These are phyloP conservation scores for Desmodus rotundus DNA, from an alignment of 2,113 vertebrate genomes.

Conservation along the genomic window DNA sequence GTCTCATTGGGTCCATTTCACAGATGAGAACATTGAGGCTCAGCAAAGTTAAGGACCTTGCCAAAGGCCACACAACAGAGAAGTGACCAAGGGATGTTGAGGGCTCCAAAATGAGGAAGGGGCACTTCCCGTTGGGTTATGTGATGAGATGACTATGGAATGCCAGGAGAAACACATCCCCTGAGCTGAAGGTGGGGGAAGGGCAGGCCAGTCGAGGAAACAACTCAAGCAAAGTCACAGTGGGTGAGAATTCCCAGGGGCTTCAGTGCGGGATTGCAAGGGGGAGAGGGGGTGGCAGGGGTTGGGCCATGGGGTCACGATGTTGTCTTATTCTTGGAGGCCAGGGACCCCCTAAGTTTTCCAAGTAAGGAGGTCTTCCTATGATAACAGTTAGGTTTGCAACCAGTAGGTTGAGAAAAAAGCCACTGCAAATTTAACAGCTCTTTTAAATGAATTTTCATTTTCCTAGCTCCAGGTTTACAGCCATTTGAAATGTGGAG, in stretches of 20 bases:
- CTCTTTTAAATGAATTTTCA: neutral
- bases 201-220: neutral
- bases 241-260: neutral
- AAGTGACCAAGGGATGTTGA: neutral
- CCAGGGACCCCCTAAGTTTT: neutral
- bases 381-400: neutral
- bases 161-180: neutral
- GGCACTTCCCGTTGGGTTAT: neutral
- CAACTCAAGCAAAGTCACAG: neutral
- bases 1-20: neutral
- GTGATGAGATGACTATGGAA: neutral
- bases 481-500: neutral
- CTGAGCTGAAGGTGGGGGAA: neutral
- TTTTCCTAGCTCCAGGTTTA: neutral
- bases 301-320: neutral
- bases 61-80: neutral
- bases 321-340: neutral
- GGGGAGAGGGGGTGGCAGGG: rapidly evolving
- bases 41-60: neutral
- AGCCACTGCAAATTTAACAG: neutral
- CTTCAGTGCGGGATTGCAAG: neutral
- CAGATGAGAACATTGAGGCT: conserved; percentile 12
- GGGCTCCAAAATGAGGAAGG: neutral
- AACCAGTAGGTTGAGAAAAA: neutral
- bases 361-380: neutral